Conservation (phyloP, 2,797 vertebrate species). For the Sebastes matsubarae region DNA sequence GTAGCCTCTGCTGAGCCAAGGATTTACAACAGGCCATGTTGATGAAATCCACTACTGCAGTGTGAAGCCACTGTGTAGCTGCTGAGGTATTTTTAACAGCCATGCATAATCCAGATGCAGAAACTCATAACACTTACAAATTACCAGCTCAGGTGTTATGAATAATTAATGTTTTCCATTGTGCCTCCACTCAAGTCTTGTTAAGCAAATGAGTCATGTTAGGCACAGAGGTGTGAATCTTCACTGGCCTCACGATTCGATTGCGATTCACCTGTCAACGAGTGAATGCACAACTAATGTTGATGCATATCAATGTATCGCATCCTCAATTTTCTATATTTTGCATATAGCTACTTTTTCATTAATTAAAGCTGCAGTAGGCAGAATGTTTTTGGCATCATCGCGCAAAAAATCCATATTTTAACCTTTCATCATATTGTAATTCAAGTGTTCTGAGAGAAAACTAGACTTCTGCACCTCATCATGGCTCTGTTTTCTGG, state of each 20-base stretch:
- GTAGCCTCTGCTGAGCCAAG: constrained; percentile 78
- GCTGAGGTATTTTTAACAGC: constrained; percentile 49
- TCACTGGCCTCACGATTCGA: not conserved
- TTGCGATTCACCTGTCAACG: not conserved
- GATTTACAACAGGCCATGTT: constrained; percentile 75
- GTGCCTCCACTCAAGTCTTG: constrained; percentile 33
- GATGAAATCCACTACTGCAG: constrained; percentile 79
- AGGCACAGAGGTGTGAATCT: not conserved
- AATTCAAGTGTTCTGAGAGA: no score
- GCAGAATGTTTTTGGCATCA: no score
- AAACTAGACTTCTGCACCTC: no score
- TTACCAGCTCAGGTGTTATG: constrained; percentile 41
- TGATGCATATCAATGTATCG: no score
- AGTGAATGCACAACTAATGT: not conserved
- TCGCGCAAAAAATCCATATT: no score
- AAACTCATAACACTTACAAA: constrained; percentile 40
- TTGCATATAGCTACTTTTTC: no score
- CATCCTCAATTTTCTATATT: no score
- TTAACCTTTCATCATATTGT: no score
- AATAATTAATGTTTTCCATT: constrained; percentile 49
- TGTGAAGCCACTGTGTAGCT: constrained; percentile 28
- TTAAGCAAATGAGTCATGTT: constrained; percentile 43
- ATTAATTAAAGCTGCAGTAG: no score
- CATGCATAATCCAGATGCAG: constrained; percentile 57
- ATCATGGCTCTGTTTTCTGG: no score